Conservation (phyloP, 2,888 invertebrate genomes). For the Acleris sparsana region DNA sequence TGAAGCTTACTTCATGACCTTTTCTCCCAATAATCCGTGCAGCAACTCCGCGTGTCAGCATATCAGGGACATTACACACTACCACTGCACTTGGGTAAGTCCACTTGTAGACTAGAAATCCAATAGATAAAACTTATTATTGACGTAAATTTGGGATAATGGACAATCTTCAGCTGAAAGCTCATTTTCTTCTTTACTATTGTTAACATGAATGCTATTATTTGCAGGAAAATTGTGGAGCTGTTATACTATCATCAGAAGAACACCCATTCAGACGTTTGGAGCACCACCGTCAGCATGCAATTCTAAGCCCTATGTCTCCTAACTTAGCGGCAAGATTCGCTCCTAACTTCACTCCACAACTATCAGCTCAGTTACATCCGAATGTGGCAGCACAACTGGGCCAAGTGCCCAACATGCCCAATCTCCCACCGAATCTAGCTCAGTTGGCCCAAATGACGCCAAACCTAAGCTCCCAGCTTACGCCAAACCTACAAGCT, state of each 20-base stretch:
- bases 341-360: slow-evolving; percentile 81
- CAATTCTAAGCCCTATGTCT: slow-evolving; percentile 86
- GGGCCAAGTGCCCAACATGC: slow-evolving; percentile 69
- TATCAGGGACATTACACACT: slow-evolving; percentile 91
- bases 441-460: slow-evolving; percentile 78
- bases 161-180: no score
- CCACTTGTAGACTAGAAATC: background rate
- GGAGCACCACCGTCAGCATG: slow-evolving; percentile 94
- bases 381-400: slow-evolving; percentile 79
- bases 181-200: background rate
- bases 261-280: slow-evolving; percentile 91
- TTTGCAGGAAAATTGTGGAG: slow-evolving; percentile 89
- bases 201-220: no score
- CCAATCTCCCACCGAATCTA: slow-evolving; percentile 73
- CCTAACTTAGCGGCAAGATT: slow-evolving; percentile 83
- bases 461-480: slow-evolving; percentile 69
- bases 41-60: slow-evolving; percentile 88
- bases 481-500: slow-evolving; percentile 75
- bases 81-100: slow-evolving; percentile 94
- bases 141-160: no score
- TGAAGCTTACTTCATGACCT: slow-evolving; percentile 88
- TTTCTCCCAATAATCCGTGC: slow-evolving; percentile 85
- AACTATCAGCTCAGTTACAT: slow-evolving; percentile 74
- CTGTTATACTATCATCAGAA: slow-evolving; percentile 88
- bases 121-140: no score